Conservation (phyloP, 2,797 vertebrate species). For the Betta splendens region DNA sequence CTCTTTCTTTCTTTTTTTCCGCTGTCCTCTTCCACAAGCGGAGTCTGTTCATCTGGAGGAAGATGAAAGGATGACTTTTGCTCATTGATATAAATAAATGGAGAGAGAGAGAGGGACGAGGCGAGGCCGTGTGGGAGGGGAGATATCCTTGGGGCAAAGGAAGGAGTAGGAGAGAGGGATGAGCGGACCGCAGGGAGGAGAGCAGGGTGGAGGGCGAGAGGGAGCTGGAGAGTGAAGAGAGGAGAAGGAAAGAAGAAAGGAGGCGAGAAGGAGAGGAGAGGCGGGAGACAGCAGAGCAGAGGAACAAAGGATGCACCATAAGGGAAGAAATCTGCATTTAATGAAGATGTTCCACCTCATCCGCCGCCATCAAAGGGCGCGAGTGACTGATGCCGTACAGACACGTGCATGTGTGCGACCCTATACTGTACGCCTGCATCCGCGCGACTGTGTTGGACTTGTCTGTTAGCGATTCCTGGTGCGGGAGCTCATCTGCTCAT, state of each 20-base stretch:
- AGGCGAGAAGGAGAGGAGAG: slow-evolving; percentile 13
- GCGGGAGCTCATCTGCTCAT: slow-evolving; percentile 49
- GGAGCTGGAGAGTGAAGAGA: slow-evolving; percentile 51
- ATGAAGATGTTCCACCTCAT: slow-evolving; percentile 50
- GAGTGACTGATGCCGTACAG: slow-evolving; percentile 21
- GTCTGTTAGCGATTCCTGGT: slow-evolving; percentile 6
- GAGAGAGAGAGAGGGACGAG: slow-evolving; percentile 70
- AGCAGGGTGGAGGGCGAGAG: slow-evolving; percentile 65
- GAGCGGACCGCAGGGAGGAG: slow-evolving; percentile 68
- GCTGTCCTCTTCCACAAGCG: slow-evolving; percentile 72
- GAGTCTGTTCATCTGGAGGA: slow-evolving; percentile 79
- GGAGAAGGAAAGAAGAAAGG: slow-evolving; percentile 35
- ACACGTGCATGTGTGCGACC: slow-evolving; percentile 37
- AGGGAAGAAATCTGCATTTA: slow-evolving; percentile 17
- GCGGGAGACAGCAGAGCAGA: slow-evolving; percentile 21
- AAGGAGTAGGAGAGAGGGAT: slow-evolving; percentile 75
- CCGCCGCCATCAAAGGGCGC: slow-evolving; percentile 45
- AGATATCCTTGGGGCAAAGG: slow-evolving; percentile 77
- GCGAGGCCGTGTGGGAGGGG: slow-evolving; percentile 75
- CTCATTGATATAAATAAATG: slow-evolving; percentile 83
- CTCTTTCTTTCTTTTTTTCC: slow-evolving; percentile 61
- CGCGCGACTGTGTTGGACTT: slow-evolving; percentile 16
- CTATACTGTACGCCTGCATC: no score
- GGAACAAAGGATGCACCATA: slow-evolving; percentile 3
- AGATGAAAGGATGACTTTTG: slow-evolving; percentile 82